Base-by-base conservation (phyloP, 2,113 vertebrate species). In the Muscicapa adusta region DNA sequence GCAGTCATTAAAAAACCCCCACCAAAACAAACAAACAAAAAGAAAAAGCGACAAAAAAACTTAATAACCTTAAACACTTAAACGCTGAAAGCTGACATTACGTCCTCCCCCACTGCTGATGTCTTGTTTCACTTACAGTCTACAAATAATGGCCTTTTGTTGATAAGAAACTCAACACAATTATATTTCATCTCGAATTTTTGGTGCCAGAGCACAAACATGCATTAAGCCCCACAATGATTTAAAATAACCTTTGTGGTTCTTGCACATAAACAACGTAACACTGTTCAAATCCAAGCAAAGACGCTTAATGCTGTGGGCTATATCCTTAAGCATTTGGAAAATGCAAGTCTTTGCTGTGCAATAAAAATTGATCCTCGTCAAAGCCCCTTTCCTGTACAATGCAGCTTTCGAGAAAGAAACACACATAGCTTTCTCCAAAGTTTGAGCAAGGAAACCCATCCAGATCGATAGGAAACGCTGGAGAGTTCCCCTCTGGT, bases 281-380 rank as follows among this genome's bases (percentile, higher is more conserved):
- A 85, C 90, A 83, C 88, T 91, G 94, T 93, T 95, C 93, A 94
- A 90, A 96, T 94, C 93, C 92, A 72, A 78, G 88, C 53, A 95
- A 93, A 96, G 82, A 85, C 85, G 82, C 88, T 90, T 93, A 96
- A 68, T 74, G 88, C 93, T 93, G 95, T 65, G 75, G 90, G 75
- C 94, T 94, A 91, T 94, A 85, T 88, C 93, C 94, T 94, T 72
- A 94, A 96, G 89, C 89, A 89, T 85, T 86, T 82, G 66, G 91
- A 91, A 95, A 96, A 96, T 90, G 95, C 78, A 58, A 73, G 90
- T n/a, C 76, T 92, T 82, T 85, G 85, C 89, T n/a, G 48, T 50
- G 95, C 80, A 79, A 88, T 82, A 91, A 85, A 90, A 77, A 91
- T 34, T 76, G 74, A 82, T 93, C 91, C 89, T 79, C 26, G n/a